Evolutionary conservation across 2,113 vertebrate species (phyloP).

Genomic region (Willisornis vidua): DNA sequence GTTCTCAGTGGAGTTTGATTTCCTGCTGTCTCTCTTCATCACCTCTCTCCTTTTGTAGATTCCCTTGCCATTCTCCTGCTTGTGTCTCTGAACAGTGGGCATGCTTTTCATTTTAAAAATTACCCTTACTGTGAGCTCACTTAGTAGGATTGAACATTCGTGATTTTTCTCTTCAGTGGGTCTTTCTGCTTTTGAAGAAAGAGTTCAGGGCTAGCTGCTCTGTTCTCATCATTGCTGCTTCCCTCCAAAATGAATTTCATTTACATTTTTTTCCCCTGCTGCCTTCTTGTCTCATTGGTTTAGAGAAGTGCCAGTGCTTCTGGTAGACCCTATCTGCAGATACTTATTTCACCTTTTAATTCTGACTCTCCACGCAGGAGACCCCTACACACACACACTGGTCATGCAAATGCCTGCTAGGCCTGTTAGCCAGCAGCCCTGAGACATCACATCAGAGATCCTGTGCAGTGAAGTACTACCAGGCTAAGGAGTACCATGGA

Average conservation of each 20-base stretch:
- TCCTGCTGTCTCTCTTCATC: slow-evolving; percentile 40
- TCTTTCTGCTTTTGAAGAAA: slow-evolving; percentile 20
- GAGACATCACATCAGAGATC: neutral
- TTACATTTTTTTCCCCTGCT: neutral
- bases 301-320: neutral
- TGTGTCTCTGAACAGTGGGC: slow-evolving; percentile 11
- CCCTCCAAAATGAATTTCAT: slow-evolving; percentile 7
- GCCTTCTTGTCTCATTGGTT: neutral
- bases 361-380: neutral
- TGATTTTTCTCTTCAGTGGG: slow-evolving; percentile 50
- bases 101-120: slow-evolving; percentile 41
- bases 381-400: neutral
- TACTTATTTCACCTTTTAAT: neutral
- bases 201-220: neutral
- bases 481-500: neutral
- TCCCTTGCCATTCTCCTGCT: neutral
- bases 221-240: slow-evolving; percentile 16
- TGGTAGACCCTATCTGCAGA: neutral
- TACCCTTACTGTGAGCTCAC: slow-evolving; percentile 56
- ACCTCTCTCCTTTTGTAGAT: slow-evolving; percentile 1
- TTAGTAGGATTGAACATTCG: neutral
- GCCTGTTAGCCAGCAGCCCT: slow-evolving; percentile 12
- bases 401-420: neutral
- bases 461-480: neutral
- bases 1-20: slow-evolving; percentile 43